These are phyloP conservation scores for Dicranocentrus wangi DNA, from an alignment of 2,888 invertebrate genomes.

Conservation along the genomic window DNA sequence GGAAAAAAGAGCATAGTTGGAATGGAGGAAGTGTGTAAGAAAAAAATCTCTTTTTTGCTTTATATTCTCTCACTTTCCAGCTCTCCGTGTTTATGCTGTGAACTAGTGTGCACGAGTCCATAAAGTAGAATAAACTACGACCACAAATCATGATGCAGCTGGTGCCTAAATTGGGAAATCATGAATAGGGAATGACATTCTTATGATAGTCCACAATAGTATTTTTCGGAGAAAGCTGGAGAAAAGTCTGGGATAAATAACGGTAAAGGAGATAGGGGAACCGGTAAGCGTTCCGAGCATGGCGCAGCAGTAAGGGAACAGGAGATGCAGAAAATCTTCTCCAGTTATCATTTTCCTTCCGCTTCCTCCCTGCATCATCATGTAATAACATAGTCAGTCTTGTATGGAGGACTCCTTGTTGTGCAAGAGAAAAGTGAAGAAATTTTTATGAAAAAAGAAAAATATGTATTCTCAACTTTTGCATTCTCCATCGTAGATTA, in stretches of 20 bases:
- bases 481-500: constrained; percentile 15
- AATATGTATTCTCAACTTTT: constrained; percentile 10
- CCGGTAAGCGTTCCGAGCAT: background rate
- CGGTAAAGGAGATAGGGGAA: constrained; percentile 25
- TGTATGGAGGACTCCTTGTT: background rate
- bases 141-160: constrained; percentile 70
- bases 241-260: constrained; percentile 45
- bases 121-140: constrained; percentile 59
- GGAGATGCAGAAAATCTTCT: constrained; percentile 29
- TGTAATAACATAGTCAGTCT: constrained; percentile 2
- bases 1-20: too few species aligned
- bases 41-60: too few species aligned
- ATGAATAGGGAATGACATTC: constrained; percentile 70
- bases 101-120: constrained; percentile 44
- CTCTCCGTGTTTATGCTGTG: background rate
- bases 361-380: constrained; percentile 23
- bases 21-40: too few species aligned
- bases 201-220: constrained; percentile 15
- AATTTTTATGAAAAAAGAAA: constrained; percentile 11
- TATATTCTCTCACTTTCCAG: too few species aligned
- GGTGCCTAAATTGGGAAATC: constrained; percentile 69
- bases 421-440: background rate
- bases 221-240: constrained; percentile 27
- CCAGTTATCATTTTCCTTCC: constrained; percentile 55
- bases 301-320: too few species aligned